Evolutionary conservation across 1,140 invertebrate genomes (phyloP), one percentile per base, ranked within the genome.

Genomic region (Drosophila pachea): DNA sequence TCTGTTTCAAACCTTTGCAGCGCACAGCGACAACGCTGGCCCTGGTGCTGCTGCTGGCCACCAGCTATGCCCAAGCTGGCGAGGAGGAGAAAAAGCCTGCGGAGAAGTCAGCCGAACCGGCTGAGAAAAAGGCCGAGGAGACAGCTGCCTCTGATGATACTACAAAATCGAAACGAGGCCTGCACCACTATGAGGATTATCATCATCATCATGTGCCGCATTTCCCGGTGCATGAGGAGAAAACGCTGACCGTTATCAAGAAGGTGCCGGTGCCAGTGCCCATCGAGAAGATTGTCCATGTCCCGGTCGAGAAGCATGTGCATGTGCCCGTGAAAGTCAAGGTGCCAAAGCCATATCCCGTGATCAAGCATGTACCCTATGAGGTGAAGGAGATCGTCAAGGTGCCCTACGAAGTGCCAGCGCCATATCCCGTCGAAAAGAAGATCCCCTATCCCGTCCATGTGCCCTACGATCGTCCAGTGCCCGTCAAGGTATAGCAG

Each of bases 181-280:
- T 94, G 31, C 91, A 91, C 40, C 91, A 92, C 35, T 90, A 91
- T 74, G 91, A 90, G 68, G 88, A 88, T 63, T 88, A 89, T 49
- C 79, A 89, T 54, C 89, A 90, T 55, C 81, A 88, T 66, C 86
- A 86, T 58, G 79, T 84, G 56, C 79, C 79, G 36, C 79, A 84
- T 53, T 84, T 74, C 58, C 86, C 86, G 3, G 66, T 88, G 22
- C 90, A 92, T 54, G 91, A 91, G 86, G 90, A 93, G 55, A 95
- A 95, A 89, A 94, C 94, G n/a, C 90, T 95, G 69, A 95, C 94
- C 12, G 90, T 95, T 8, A 91, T 94, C 40, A 95, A 95, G 89
- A 94, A 95, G 78, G 92, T 94, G 74, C 90, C 91, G 61, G 89
- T 92, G 6, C 93, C 92, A 2, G 91, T 92, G 79, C 93, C 93